Evolutionary conservation across 2,113 vertebrate species (phyloP).

Genomic region (Laticauda colubrina): DNA sequence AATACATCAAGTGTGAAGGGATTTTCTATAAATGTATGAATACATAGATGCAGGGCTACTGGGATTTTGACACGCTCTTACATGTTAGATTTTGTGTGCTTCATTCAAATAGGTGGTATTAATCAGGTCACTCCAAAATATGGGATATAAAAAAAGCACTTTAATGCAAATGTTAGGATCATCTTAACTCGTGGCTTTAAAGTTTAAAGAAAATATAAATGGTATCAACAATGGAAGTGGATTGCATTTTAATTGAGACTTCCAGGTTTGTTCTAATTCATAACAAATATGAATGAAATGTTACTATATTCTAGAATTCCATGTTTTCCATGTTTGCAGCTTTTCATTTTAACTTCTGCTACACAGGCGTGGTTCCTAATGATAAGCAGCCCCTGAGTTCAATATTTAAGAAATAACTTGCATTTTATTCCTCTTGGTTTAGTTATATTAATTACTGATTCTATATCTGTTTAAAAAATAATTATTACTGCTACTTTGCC

Average conservation of each 20-base stretch:
- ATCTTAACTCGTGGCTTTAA: not conserved
- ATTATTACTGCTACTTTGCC: not conserved
- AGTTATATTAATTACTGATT: not conserved
- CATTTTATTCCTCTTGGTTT: not conserved
- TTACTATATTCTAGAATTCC: not conserved
- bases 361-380: not conserved
- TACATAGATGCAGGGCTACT: conserved; percentile 18
- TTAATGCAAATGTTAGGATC: not conserved
- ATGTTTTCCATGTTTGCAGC: not conserved
- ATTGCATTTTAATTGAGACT: not conserved
- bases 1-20: conserved; percentile 29
- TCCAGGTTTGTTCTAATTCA: not conserved
- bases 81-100: not conserved
- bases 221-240: not conserved
- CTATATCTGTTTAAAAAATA: not conserved
- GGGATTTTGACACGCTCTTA: conserved; percentile 1
- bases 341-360: not conserved
- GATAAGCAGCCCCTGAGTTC: not conserved
- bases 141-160: not conserved
- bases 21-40: conserved; percentile 12
- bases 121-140: not conserved
- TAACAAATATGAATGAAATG: not conserved
- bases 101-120: not conserved
- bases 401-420: not conserved
- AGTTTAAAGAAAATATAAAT: not conserved